phyloP scores from a whole-genome alignment of 2,888 invertebrate genomes.

The Hemaris fuciformis region DNA sequence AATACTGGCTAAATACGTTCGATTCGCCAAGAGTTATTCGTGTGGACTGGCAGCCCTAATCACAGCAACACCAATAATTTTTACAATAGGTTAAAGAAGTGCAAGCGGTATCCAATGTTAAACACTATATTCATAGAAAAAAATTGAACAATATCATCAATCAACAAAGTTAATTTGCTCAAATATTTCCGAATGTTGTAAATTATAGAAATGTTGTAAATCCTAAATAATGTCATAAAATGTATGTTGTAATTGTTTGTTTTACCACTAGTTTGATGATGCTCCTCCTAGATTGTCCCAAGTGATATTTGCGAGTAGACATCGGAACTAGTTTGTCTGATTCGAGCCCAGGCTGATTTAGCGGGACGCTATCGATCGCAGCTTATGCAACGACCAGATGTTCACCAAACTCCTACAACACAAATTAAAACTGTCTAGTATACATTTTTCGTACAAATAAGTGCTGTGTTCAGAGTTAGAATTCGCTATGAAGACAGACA shows the following conservation, averaged over 20 bases:
- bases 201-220: not conserved
- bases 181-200: too few species aligned
- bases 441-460: not conserved
- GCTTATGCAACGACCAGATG: conserved; percentile 29
- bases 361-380: conserved; percentile 24
- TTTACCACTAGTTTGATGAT: not conserved
- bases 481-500: not conserved
- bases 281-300: conserved; percentile 5
- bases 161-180: too few species aligned
- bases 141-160: too few species aligned
- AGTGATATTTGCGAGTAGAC: conserved; percentile 12
- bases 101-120: too few species aligned
- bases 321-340: conserved; percentile 4
- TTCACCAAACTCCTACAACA: conserved; percentile 9
- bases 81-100: too few species aligned
- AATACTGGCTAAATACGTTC: too few species aligned
- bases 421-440: conserved; percentile 16
- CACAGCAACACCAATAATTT: too few species aligned
- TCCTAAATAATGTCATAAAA: not conserved
- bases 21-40: too few species aligned
- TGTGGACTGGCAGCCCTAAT: too few species aligned
- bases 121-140: too few species aligned
- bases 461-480: not conserved
- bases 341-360: not conserved
- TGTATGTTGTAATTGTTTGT: conserved; percentile 3